phyloP scores from a whole-genome alignment of 2,888 invertebrate genomes.

The Noctua fimbriata region DNA sequence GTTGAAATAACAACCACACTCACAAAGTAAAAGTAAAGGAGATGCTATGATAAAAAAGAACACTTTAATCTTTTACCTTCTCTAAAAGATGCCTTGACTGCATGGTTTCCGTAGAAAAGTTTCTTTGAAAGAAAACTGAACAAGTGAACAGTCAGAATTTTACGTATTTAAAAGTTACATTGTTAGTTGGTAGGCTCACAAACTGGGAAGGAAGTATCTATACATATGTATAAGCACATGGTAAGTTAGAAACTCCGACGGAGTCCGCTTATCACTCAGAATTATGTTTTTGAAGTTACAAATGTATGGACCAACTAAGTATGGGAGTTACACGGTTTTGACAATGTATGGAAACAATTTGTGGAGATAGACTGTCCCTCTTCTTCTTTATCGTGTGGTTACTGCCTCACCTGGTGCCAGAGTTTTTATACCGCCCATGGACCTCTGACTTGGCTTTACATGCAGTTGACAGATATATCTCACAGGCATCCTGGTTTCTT shows the following conservation, averaged over 20 bases:
- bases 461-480: too few relatives aligned
- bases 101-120: conserved; percentile 3
- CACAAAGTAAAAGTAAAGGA: neutral
- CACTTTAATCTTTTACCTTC: neutral
- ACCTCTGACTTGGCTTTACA: too few relatives aligned
- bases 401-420: too few relatives aligned
- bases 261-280: conserved; percentile 14
- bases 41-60: neutral
- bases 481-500: too few relatives aligned
- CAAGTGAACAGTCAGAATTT: conserved; percentile 21
- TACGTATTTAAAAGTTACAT: conserved; percentile 41
- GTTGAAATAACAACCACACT: neutral
- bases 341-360: conserved; percentile 16
- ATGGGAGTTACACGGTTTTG: neutral
- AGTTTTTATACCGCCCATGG: too few relatives aligned
- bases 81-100: conserved; percentile 6
- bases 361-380: neutral
- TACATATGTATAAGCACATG: conserved; percentile 4
- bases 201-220: conserved; percentile 17
- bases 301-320: conserved; percentile 7
- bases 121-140: conserved; percentile 21
- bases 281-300: conserved; percentile 27
- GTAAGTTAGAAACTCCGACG: conserved; percentile 35
- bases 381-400: too few relatives aligned
- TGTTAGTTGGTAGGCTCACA: conserved; percentile 12